Base-by-base conservation (phyloP, 35 echinoderm and acorn worm species). In the Diadema setosum region DNA sequence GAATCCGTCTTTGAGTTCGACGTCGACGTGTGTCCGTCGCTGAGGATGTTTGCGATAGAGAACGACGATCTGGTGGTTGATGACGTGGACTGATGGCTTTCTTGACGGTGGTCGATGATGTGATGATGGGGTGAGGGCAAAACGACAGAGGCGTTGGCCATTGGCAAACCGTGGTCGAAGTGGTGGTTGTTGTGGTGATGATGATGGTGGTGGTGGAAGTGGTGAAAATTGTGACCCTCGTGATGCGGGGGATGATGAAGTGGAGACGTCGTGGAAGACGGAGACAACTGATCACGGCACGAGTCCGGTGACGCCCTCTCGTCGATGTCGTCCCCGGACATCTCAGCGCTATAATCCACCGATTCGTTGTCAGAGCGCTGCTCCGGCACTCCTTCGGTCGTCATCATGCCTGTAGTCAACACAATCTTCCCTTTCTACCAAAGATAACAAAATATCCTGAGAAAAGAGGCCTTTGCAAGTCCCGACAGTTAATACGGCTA, bases 281-380 rank as follows among this genome's bases (percentile, higher is more conserved):
- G 73, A 20, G 73, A 78, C 17, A 14, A 41, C 24, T 78, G 73
- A 44, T 44, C 40, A 24, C 40, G 73, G 16, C 9, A 39, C 29
- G 73, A 78, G 35, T 78, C 73, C 23, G 37, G 73, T 5, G 73
- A 78, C 6, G 40, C 33, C 37, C 73, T 44, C 25, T 78, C 73
- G 73, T 78, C 73, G 34, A 78, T 78, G 11, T 78, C 73, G 21
- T 78, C 73, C 37, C 73, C 73, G 3, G 73, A 78, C 73, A 78
- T 78, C 39, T 78, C 39, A 23, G 34, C 73, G 73, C 73, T 42
- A 39, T 41, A 78, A 78, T 78, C 73, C 73, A 17, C 73, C 3
- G 73, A 78, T 78, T 78, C 73, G 37, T 44, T 78, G 73, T 78
- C 73, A 34, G 73, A 78, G 24, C 73, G 27, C 73, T 31, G 73